Percentiles rank a stretch among this genome's conserved stretches.
Conservation (phyloP, 2,797 vertebrate species). For the Enteromius afrohamiltoni region DNA sequence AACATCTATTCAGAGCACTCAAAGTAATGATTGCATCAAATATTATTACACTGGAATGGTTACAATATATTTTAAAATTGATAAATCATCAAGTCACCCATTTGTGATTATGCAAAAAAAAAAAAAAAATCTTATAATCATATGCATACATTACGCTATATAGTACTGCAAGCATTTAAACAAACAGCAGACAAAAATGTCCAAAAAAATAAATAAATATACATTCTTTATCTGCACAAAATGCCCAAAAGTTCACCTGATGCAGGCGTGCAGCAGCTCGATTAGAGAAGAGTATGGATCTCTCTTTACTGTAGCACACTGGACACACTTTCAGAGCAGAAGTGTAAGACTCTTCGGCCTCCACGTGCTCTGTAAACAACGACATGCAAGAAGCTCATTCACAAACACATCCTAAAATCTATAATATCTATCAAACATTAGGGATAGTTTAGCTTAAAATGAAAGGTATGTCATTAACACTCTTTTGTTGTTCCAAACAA, state of each 20-base stretch:
- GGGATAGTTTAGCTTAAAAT: background rate
- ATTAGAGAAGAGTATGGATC: constrained; percentile 91
- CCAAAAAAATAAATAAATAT: background rate
- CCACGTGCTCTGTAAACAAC: constrained; percentile 77
- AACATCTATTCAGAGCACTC: background rate
- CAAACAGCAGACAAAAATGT: background rate
- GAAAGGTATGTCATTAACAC: background rate
- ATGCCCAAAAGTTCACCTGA: constrained; percentile 76
- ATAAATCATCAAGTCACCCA: background rate
- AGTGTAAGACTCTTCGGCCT: constrained; percentile 85
- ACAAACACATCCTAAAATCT: background rate
- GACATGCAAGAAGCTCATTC: constrained; percentile 9
- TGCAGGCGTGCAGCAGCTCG: constrained; percentile 91
- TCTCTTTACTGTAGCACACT: constrained; percentile 83
- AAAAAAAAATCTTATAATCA: background rate
- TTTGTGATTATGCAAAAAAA: too few relatives aligned
- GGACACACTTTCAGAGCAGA: constrained; percentile 85
- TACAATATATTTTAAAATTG: background rate
- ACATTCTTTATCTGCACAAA: background rate
- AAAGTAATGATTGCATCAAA: background rate
- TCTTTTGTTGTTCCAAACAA: background rate
- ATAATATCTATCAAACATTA: too few relatives aligned
- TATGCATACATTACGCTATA: background rate
- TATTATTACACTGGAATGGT: background rate
- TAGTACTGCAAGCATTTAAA: background rate